Evolutionary conservation across 1,140 invertebrate species (phyloP).

Genomic region (Drosophila lacteicornis): DNA sequence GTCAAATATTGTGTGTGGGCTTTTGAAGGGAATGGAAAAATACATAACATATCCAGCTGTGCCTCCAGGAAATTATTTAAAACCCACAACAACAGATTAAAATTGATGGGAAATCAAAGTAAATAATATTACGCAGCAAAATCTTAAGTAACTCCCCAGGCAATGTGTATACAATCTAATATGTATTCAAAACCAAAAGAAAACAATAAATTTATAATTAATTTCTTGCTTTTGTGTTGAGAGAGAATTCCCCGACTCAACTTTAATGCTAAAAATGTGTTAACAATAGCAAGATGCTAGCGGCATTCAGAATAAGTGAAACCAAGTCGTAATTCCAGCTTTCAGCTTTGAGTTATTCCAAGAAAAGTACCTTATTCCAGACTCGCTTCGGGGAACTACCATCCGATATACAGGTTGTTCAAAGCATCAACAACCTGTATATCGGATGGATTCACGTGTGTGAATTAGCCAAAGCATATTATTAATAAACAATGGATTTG

Average conservation of each 20-base stretch:
- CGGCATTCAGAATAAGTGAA: background rate
- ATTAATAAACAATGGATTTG: slow-evolving; percentile 30
- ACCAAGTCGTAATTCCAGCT: background rate
- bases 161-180: background rate
- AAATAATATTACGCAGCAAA: slow-evolving; percentile 1
- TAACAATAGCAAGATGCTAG: slow-evolving; percentile 1
- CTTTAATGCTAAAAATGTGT: background rate
- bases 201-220: background rate
- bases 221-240: background rate
- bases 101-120: background rate
- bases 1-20: slow-evolving; percentile 4
- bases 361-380: slow-evolving; percentile 9
- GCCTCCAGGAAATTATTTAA: background rate
- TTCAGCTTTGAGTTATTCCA: slow-evolving; percentile 3
- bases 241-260: background rate
- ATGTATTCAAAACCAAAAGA: background rate
- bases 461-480: slow-evolving; percentile 13
- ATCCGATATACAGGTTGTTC: slow-evolving; percentile 30
- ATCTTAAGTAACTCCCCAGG: too few species aligned
- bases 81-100: background rate
- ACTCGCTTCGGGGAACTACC: slow-evolving; percentile 34
- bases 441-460: slow-evolving; percentile 3
- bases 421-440: too few species aligned
- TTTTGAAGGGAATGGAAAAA: background rate
- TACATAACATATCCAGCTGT: slow-evolving; percentile 4